phyloP scores from a whole-genome alignment of 2,113 vertebrate genomes.

The Fregata magnificens region DNA sequence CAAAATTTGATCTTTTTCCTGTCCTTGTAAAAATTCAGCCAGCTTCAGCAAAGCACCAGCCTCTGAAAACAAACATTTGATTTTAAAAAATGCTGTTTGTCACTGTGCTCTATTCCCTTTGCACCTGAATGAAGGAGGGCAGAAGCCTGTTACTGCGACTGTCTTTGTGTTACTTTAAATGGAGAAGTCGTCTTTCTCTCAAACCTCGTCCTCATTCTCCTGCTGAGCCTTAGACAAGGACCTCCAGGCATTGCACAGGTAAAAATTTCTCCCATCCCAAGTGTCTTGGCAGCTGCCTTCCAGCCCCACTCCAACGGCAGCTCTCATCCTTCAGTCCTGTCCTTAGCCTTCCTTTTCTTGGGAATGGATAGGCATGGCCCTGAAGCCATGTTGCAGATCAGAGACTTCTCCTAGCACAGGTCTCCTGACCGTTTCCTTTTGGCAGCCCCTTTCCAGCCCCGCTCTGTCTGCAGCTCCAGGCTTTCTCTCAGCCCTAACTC shows the following conservation, averaged over 20 bases:
- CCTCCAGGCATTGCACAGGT: fast-evolving
- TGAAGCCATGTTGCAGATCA: too few relatives aligned
- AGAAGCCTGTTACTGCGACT: neutral
- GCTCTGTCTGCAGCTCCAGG: neutral
- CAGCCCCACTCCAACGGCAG: neutral
- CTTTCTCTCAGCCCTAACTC: neutral
- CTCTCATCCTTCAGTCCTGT: neutral
- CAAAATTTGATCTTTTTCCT: neutral
- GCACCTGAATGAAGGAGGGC: neutral
- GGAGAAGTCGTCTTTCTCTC: neutral
- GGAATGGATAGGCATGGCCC: neutral
- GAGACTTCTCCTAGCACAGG: neutral
- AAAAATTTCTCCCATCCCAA: neutral
- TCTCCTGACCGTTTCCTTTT: neutral
- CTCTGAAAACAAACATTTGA: constrained; percentile 33
- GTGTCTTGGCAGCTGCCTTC: neutral
- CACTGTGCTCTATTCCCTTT: neutral
- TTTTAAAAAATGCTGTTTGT: neutral
- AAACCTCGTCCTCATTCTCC: neutral
- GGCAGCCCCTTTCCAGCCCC: neutral
- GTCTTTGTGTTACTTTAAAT: neutral
- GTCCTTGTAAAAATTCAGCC: neutral
- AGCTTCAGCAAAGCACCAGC: neutral
- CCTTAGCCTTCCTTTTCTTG: neutral
- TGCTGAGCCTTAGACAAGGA: neutral